phyloP scores from a whole-genome alignment of 2,888 invertebrate genomes.

The Opisthograptis luteolata region DNA sequence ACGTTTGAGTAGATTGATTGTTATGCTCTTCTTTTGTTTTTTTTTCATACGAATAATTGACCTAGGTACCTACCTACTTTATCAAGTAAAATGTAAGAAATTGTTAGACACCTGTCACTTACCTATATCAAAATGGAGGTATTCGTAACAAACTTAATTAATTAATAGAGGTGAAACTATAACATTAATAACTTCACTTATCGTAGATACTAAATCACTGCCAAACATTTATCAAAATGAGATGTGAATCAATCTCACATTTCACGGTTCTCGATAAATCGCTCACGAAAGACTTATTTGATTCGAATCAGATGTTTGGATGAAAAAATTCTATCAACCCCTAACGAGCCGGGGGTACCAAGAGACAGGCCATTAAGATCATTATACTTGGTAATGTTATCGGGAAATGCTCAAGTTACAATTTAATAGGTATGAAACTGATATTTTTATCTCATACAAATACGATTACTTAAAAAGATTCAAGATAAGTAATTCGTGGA shows the following conservation, averaged over 20 bases:
- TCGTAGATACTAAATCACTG: neutral
- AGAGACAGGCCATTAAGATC: neutral
- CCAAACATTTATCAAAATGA: neutral
- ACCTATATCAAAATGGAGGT: too few species aligned
- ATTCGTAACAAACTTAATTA: too few species aligned
- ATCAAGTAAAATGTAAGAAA: too few species aligned
- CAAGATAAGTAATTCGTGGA: too few species aligned
- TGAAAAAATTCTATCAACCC: neutral
- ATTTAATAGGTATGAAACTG: neutral
- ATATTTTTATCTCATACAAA: too few species aligned
- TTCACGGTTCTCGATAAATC: neutral
- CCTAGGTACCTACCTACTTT: too few species aligned
- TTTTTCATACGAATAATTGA: too few species aligned
- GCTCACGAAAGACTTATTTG: neutral
- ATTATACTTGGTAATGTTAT: neutral
- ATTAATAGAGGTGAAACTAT: too few species aligned
- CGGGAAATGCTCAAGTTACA: neutral
- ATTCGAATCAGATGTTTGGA: conserved; percentile 2
- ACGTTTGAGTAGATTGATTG: too few species aligned
- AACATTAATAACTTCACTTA: neutral
- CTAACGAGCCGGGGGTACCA: neutral
- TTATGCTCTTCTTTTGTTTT: too few species aligned
- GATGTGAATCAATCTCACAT: neutral
- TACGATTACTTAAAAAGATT: too few species aligned
- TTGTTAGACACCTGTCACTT: too few species aligned